A percentile compares a stretch with the other conserved stretches of the same genome.
These are phyloP conservation scores for Rhabdophis nuchalis DNA, from an alignment of 2,797 vertebrate genomes.

Conservation along the genomic window DNA sequence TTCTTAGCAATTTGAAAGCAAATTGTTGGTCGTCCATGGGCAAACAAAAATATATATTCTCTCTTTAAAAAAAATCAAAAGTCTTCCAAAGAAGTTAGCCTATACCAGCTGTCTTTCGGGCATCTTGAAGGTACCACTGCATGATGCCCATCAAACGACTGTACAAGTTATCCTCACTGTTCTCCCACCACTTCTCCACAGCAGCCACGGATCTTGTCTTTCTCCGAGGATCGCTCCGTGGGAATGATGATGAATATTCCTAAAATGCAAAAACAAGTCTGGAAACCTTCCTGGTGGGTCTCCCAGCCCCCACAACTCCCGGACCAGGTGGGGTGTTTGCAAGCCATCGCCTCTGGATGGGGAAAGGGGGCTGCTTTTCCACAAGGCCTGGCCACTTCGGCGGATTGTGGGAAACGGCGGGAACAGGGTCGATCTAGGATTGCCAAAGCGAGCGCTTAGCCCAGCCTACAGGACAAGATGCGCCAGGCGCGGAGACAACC, in stretches of 20 bases:
- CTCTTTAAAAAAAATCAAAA: not conserved
- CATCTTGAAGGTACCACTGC: not conserved
- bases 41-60: too few relatives aligned
- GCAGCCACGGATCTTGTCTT: not conserved
- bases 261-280: not conserved
- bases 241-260: not conserved
- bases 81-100: not conserved
- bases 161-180: not conserved
- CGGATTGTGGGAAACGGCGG: not conserved
- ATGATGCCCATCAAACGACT: not conserved
- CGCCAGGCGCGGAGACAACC: not conserved
- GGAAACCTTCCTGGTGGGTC: not conserved
- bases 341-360: not conserved
- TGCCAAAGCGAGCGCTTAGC: not conserved
- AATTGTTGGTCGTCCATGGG: too few relatives aligned
- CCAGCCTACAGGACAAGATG: not conserved
- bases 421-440: not conserved
- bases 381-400: not conserved
- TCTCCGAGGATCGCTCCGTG: too few relatives aligned
- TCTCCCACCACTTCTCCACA: not conserved
- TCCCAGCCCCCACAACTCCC: not conserved
- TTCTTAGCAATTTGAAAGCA: too few relatives aligned
- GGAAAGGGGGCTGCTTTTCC: not conserved
- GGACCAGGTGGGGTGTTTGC: not conserved
- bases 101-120: not conserved